phyloP scores from a whole-genome alignment of 1,140 invertebrate genomes.

The Trigoniulus corallinus region DNA sequence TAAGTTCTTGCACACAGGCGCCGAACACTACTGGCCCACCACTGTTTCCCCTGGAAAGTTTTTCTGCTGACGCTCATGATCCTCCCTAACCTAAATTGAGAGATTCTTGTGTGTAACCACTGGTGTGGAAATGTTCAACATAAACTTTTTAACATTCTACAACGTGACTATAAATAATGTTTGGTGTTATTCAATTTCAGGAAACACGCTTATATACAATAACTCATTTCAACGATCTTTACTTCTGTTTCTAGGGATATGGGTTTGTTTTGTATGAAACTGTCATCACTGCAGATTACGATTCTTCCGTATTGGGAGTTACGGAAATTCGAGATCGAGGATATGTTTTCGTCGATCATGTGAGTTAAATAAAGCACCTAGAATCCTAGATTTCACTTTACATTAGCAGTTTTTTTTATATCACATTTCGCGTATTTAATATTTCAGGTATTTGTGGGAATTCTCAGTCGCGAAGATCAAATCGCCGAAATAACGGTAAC shows the following conservation, averaged over 20 bases:
- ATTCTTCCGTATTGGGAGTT: conserved; percentile 36
- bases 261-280: conserved; percentile 59
- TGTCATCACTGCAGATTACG: conserved; percentile 27
- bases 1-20: no score
- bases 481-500: conserved; percentile 34
- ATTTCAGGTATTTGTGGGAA: conserved; percentile 23
- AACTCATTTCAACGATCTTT: neutral
- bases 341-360: conserved; percentile 33
- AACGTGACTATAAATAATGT: neutral
- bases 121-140: conserved; percentile 6
- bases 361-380: no score
- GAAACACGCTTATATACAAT: conserved; percentile 4
- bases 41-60: no score
- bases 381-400: neutral
- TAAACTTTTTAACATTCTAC: neutral
- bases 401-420: neutral
- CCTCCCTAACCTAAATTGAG: no score
- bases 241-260: conserved; percentile 22
- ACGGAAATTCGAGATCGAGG: conserved; percentile 47
- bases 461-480: conserved; percentile 38
- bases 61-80: no score
- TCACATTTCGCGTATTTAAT: neutral
- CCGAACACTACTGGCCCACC: no score
- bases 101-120: neutral
- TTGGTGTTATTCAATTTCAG: conserved; percentile 10